These are phyloP conservation scores for Mythimna pallens DNA, from an alignment of 2,888 invertebrate genomes.

Conservation along the genomic window DNA sequence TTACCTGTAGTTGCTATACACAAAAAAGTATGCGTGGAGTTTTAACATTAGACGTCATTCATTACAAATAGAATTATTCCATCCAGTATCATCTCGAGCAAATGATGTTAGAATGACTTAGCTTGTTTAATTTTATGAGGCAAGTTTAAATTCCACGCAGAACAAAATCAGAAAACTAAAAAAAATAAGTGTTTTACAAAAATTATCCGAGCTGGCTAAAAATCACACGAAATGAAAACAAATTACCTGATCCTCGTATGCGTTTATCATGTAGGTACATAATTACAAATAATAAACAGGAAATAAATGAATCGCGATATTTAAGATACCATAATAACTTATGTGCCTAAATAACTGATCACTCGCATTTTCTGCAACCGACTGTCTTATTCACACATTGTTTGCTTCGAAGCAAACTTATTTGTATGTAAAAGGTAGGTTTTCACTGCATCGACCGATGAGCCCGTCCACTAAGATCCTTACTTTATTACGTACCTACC, in stretches of 20 bases:
- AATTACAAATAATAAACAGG: constrained; percentile 13
- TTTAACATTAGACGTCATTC: background rate
- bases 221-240: constrained; percentile 42
- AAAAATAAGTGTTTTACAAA: background rate
- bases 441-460: background rate
- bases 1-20: background rate
- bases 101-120: background rate
- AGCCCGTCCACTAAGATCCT: background rate
- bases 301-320: background rate
- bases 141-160: constrained; percentile 1
- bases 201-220: constrained; percentile 62
- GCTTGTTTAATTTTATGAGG: background rate
- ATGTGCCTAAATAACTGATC: too few relatives aligned
- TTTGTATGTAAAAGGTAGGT: background rate
- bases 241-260: constrained; percentile 70
- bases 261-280: constrained; percentile 30
- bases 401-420: background rate
- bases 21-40: background rate
- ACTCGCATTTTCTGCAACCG: background rate
- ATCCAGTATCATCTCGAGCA: background rate
- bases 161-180: background rate
- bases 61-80: background rate
- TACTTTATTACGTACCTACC: background rate
- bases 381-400: background rate
- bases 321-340: background rate